phyloP scores from a whole-genome alignment of 1,140 invertebrate genomes.

The Sycophila sp. region DNA sequence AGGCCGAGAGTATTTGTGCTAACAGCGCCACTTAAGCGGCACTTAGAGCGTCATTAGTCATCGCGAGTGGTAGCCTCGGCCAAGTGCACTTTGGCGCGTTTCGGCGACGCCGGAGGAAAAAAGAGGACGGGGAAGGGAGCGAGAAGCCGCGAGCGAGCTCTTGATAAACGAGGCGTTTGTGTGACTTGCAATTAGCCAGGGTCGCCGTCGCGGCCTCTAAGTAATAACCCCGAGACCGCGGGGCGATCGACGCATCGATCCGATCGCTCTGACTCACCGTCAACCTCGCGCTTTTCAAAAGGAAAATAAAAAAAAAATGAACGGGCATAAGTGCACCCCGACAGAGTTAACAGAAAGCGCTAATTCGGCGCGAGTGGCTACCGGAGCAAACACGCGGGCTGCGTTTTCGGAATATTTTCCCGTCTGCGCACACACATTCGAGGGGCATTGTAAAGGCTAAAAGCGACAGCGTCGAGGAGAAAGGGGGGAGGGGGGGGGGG shows the following conservation, averaged over 20 bases:
- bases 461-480: neutral
- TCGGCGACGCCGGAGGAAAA: neutral
- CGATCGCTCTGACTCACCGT: too few relatives aligned
- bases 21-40: constrained; percentile 38
- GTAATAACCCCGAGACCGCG: constrained; percentile 5
- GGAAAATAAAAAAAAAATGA: too few relatives aligned
- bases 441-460: neutral
- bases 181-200: constrained; percentile 34
- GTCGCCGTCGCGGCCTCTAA: neutral
- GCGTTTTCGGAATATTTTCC: neutral
- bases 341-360: too few relatives aligned
- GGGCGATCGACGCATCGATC: neutral
- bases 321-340: too few relatives aligned
- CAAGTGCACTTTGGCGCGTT: constrained; percentile 32
- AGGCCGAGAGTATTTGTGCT: constrained; percentile 21
- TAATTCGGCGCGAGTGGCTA: neutral
- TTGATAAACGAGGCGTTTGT: constrained; percentile 36
- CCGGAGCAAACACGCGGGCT: neutral
- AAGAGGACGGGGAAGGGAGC: neutral
- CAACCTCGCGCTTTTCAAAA: too few relatives aligned
- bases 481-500: neutral
- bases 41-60: constrained; percentile 40
- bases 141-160: neutral
- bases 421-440: neutral
- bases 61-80: constrained; percentile 24